phyloP scores from a whole-genome alignment of 2,113 vertebrate genomes.

The Jaculus jaculus region DNA sequence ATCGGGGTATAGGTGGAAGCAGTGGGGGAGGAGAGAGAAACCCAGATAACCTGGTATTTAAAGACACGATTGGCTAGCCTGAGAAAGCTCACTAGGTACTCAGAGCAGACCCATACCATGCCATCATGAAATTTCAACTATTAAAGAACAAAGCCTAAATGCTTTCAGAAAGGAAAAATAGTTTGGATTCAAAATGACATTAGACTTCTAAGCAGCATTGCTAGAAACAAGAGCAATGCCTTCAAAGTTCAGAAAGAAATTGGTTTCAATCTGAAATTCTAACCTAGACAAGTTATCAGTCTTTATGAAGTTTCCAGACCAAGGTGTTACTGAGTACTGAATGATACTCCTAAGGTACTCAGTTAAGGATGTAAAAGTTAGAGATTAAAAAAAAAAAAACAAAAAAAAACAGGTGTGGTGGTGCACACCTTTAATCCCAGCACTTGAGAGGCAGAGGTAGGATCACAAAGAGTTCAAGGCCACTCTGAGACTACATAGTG shows the following conservation, averaged over 20 bases:
- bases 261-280: background rate
- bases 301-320: background rate
- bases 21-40: fast-evolving
- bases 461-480: too few relatives aligned
- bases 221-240: background rate
- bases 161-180: background rate
- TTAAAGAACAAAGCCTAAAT: background rate
- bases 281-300: background rate
- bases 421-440: too few relatives aligned
- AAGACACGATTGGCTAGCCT: background rate
- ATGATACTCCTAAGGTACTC: background rate
- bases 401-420: too few relatives aligned
- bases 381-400: too few relatives aligned
- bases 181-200: background rate
- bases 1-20: fast-evolving
- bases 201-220: background rate
- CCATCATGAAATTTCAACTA: background rate
- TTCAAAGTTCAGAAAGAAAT: slow-evolving; percentile 1
- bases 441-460: too few relatives aligned
- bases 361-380: background rate
- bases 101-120: background rate
- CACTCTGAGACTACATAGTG: too few relatives aligned
- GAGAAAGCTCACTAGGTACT: background rate
- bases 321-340: background rate
- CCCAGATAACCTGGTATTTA: background rate